phyloP scores from a whole-genome alignment of 2,113 vertebrate species.

The Entomyzon cyanotis region DNA sequence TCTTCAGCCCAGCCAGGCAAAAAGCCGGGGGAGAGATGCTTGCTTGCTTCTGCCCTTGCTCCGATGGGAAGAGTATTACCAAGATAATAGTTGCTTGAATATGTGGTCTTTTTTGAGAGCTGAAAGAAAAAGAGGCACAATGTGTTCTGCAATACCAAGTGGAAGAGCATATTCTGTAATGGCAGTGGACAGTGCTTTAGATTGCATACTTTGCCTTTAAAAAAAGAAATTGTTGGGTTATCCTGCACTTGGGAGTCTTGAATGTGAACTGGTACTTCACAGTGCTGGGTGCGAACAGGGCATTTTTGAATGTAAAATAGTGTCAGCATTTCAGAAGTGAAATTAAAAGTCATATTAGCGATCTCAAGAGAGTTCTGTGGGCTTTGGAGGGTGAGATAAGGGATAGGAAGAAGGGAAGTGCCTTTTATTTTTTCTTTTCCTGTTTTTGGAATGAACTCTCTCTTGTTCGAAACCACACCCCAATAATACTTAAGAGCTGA shows the following conservation, averaged over 20 bases:
- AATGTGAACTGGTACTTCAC: background rate
- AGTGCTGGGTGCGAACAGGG: background rate
- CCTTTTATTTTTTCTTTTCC: background rate
- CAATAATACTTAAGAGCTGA: background rate
- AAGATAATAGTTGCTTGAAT: background rate
- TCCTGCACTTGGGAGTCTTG: background rate
- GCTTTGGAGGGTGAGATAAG: background rate
- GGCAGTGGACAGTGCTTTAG: background rate
- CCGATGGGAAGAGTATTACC: background rate
- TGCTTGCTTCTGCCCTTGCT: background rate
- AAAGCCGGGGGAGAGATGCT: too few relatives aligned
- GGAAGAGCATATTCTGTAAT: background rate
- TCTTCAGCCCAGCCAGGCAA: background rate
- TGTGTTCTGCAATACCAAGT: rapidly evolving
- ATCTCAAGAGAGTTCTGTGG: background rate
- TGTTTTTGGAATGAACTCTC: background rate
- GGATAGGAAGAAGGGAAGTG: background rate
- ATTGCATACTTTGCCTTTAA: background rate
- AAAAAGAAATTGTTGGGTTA: background rate
- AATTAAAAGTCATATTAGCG: rapidly evolving
- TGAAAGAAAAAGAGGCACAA: background rate
- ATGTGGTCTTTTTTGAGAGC: background rate
- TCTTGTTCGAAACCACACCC: background rate
- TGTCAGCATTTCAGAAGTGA: background rate
- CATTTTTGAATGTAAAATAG: background rate